A percentile compares a stretch with the other conserved stretches of the same genome.
These are phyloP conservation scores for Tokudaia muenninki DNA, from an alignment of 2,797 vertebrate species.

Conservation along the genomic window DNA sequence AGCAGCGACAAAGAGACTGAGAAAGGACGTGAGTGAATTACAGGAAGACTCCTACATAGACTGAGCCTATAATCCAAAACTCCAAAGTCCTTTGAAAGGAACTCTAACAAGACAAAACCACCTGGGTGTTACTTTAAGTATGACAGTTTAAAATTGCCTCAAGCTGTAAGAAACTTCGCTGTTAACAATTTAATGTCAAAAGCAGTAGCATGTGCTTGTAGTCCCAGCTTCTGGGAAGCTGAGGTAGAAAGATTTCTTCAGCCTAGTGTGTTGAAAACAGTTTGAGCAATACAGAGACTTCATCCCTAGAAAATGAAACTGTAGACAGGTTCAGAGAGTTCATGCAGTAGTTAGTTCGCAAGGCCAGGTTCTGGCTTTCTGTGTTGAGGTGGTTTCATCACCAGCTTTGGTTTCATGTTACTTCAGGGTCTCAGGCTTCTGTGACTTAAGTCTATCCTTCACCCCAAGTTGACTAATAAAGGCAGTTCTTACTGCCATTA, in stretches of 20 bases:
- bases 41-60: neutral
- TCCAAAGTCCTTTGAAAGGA: constrained; percentile 3
- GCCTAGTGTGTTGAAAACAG: neutral
- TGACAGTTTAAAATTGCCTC: neutral
- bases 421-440: neutral
- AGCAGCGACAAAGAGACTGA: neutral
- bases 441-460: neutral
- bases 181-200: neutral
- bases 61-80: neutral
- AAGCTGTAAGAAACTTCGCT: neutral
- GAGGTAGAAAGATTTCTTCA: neutral
- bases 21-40: neutral
- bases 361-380: neutral
- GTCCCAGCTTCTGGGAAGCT: neutral
- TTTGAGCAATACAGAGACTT: neutral
- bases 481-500: constrained; percentile 1
- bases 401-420: neutral
- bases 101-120: neutral
- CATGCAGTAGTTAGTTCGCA: neutral
- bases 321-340: neutral
- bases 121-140: neutral
- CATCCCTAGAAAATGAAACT: neutral
- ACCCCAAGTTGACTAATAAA: neutral
- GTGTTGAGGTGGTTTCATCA: neutral
- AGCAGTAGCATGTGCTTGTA: neutral